A percentile compares a stretch with the other conserved stretches of the same genome.
phyloP scores from a whole-genome alignment of 2,888 invertebrate genomes.

The Aquatica leii region DNA sequence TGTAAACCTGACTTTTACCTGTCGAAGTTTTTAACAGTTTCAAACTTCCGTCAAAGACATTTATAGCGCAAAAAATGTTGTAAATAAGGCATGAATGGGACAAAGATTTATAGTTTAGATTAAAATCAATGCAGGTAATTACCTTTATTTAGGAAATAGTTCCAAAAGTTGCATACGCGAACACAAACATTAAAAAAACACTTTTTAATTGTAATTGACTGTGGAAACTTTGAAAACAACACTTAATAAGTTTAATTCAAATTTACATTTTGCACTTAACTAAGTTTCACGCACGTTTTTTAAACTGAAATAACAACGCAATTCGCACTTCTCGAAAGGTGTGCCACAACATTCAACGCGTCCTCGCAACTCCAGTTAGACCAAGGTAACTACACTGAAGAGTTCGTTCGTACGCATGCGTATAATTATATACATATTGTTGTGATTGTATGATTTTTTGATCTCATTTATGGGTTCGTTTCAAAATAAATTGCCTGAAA shows the following conservation, averaged over 20 bases:
- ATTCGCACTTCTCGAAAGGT: constrained; percentile 37
- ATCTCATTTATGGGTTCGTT: too few species aligned
- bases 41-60: constrained; percentile 47
- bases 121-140: constrained; percentile 34
- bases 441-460: too few species aligned
- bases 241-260: constrained; percentile 16
- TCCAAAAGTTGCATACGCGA: constrained; percentile 46
- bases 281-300: constrained; percentile 24
- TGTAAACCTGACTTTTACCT: constrained; percentile 58
- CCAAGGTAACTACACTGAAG: constrained; percentile 37
- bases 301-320: constrained; percentile 9
- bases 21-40: constrained; percentile 50
- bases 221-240: too few species aligned
- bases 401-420: constrained; percentile 21
- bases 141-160: constrained; percentile 51
- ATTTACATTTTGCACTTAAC: constrained; percentile 27
- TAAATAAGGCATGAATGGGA: background rate
- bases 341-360: constrained; percentile 44
- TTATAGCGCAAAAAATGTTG: constrained; percentile 25
- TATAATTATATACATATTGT: too few species aligned
- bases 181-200: constrained; percentile 39
- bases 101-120: constrained; percentile 4
- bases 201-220: constrained; percentile 28
- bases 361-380: constrained; percentile 44
- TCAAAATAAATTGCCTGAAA: too few species aligned